phyloP scores from a whole-genome alignment of 2,113 vertebrate species.

The Nothoprocta pentlandii region DNA sequence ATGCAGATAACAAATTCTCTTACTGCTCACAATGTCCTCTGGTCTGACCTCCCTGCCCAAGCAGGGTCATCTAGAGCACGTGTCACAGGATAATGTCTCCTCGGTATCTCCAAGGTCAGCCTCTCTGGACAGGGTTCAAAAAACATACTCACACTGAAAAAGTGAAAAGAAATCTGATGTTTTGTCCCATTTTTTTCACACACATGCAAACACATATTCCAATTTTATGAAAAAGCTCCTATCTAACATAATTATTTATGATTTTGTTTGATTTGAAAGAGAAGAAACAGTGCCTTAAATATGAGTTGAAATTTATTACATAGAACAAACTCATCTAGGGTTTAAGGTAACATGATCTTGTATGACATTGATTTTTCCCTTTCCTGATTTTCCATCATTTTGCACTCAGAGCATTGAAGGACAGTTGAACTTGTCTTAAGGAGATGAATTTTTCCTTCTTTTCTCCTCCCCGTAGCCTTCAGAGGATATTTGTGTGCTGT shows the following conservation, averaged over 20 bases:
- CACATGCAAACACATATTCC: too few relatives aligned
- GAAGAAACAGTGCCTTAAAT: background rate
- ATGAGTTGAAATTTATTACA: background rate
- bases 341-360: fast-evolving
- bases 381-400: background rate
- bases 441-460: background rate
- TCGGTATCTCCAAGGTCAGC: too few relatives aligned
- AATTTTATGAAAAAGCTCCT: background rate
- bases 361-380: fast-evolving
- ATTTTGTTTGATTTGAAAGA: background rate
- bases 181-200: background rate
- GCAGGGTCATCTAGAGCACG: too few relatives aligned
- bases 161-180: background rate
- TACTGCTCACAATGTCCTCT: background rate
- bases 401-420: background rate
- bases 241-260: background rate
- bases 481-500: fast-evolving
- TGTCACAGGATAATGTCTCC: too few relatives aligned
- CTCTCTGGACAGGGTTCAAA: too few relatives aligned
- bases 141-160: too few relatives aligned
- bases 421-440: background rate
- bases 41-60: too few relatives aligned
- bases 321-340: background rate
- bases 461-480: background rate
- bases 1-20: background rate